Base-by-base conservation (phyloP, 2,888 invertebrate species). In the Tholera decimalis region DNA sequence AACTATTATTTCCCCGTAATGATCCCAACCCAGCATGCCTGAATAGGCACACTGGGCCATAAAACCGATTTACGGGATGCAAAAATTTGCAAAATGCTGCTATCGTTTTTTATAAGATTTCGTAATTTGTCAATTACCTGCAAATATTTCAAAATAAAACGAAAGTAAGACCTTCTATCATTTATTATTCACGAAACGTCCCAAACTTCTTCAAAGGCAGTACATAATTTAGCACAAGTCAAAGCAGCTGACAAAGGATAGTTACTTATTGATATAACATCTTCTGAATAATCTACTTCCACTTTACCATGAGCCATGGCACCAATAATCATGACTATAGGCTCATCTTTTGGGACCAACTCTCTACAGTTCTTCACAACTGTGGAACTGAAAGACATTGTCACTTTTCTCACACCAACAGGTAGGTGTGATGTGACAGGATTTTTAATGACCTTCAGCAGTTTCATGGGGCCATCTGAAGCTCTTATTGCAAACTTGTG, bases 261-360 rank as follows among this genome's bases (percentile, higher is more conserved):
- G 89, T 98, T 98, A 90, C 99, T 99, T 62, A 99, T 98, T 3
- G 99, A 98, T 86, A 98, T 96, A 0, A 97, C 97, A 74, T 98
- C 98, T 95, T 99, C 99, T 1, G 97, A 97, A 92, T 99, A 99
- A 91, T 99, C 99, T 1, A 96, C 95, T 82, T 97, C 96, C 70
- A 99, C 97, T 92, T 98, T 98, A 60, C 99, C 99, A 93, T 99
- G 98, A 0, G 99, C 99, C 97, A 99, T 99, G 3, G 99, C 99
- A 43, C 99, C 99, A 64, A 99, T 96, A 3, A 99, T 97, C 79
- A 99, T 95, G 0, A 98, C 99, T 63, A 99, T 96, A 0, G 99
- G 99, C 73, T 98, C 98, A 53, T 96, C 96, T 18, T 95, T 93
- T 0, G 98, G 98, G 9, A 98, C 98, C 37, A 99, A 89, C 44